Evolutionary conservation across 2,888 invertebrate species (phyloP), one percentile per base, ranked within the genome.

Genomic region (Habrosyne pyritoides): DNA sequence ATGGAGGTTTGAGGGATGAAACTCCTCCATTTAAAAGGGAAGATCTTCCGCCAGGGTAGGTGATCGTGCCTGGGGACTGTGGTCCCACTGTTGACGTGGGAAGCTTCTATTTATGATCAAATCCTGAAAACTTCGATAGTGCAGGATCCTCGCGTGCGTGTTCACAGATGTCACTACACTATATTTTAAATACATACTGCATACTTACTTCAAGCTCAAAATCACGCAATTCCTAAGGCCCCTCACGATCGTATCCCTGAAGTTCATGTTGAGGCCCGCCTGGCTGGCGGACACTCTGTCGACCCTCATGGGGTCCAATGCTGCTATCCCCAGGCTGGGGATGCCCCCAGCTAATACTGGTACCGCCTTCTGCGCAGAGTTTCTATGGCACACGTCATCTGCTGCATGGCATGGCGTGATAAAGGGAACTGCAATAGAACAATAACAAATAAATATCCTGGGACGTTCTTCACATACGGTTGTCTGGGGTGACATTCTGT

Each of bases 301-400:
- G 42, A 92, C 60, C 2, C 24, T 46, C 87, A 91, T 83, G 1
- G 91, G 91, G 64, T 91, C 91, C 71, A 91, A 53, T 1, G 73
- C 56, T 0, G 52, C 57, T 63, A 92, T 75, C 21, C 79, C 83
- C 53, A 90, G 74, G 14, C 63, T 57, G 0, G 89, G 85, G 0
- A 90, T 57, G 0, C 91, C 91, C 0, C 76, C 83, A 0, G 87
- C 86, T 0, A 92, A 47, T 12, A 73, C 10, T 0, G 87, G 81
- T 0, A 91, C 54, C 0, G 86, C 86, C 1, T 61, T 66, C 67
- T 84, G 81, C 0, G 91, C 83, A 0, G 91, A 85, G 0, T 66
- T 51, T 63, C 67, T 71, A 21, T 87, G 64, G 61, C 91, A 91
- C 0, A 59, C 62, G 0, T 57, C 42, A 69, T 92, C 89, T 0